Evolutionary conservation across 2,113 vertebrate genomes (phyloP).

Genomic region (Siniperca knerii): DNA sequence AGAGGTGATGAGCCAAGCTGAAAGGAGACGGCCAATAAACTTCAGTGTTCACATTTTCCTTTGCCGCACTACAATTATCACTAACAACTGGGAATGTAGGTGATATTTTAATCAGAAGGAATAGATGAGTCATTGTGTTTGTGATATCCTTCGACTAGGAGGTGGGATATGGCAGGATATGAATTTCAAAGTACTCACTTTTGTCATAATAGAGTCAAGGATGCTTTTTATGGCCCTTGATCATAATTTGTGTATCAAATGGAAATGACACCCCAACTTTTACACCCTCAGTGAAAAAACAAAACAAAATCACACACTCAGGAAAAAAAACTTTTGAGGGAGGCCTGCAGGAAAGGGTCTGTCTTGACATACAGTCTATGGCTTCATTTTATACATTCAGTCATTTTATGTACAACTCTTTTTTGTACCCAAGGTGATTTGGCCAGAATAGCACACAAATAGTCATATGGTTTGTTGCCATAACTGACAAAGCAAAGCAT

Average conservation of each 20-base stretch:
- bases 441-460: neutral
- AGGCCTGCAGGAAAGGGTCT: neutral
- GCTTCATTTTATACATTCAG: neutral
- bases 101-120: conserved; percentile 30
- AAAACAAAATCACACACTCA: conserved; percentile 2
- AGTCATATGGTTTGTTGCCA: neutral
- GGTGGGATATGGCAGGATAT: conserved; percentile 33
- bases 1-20: conserved; percentile 36
- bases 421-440: neutral
- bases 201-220: conserved; percentile 48
- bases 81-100: conserved; percentile 7
- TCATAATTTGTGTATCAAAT: conserved; percentile 41
- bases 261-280: conserved; percentile 17
- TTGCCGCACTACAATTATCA: neutral
- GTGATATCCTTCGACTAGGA: neutral
- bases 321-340: neutral
- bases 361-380: neutral
- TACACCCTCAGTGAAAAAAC: conserved; percentile 12
- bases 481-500: neutral
- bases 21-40: conserved; percentile 28
- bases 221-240: conserved; percentile 46
- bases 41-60: conserved; percentile 13
- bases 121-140: conserved; percentile 48
- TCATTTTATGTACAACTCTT: neutral
- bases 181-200: conserved; percentile 53